phyloP scores from a whole-genome alignment of 2,113 vertebrate species.

The Mirounga angustirostris region DNA sequence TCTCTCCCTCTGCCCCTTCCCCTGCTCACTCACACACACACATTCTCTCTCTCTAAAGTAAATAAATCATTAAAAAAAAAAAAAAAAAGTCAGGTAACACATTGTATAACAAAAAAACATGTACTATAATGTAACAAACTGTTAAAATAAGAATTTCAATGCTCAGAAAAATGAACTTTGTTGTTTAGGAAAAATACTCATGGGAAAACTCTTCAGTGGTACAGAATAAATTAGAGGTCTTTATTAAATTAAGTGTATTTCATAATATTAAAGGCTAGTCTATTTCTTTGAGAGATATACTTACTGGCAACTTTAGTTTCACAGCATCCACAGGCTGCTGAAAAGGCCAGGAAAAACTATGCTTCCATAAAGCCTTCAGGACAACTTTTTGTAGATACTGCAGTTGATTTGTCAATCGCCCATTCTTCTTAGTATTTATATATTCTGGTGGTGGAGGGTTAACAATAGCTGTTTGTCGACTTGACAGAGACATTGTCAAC shows the following conservation, averaged over 20 bases:
- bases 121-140: background rate
- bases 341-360: slow-evolving; percentile 96
- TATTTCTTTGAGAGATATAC: slow-evolving; percentile 71
- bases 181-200: background rate
- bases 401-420: slow-evolving; percentile 94
- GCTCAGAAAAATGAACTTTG: background rate
- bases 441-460: slow-evolving; percentile 95
- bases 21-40: background rate
- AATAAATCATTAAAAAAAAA: background rate
- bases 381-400: slow-evolving; percentile 94
- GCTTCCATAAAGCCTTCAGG: slow-evolving; percentile 93
- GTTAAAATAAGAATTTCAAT: slow-evolving; percentile 10
- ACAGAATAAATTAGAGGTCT: background rate
- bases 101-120: background rate
- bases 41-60: background rate
- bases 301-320: slow-evolving; percentile 93
- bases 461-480: slow-evolving; percentile 80
- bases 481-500: slow-evolving; percentile 88
- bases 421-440: slow-evolving; percentile 88
- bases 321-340: slow-evolving; percentile 96
- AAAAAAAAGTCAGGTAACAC: background rate
- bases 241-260: slow-evolving; percentile 38
- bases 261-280: background rate
- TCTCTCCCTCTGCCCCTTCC: background rate
- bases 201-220: background rate